Evolutionary conservation across 2,888 invertebrate species (phyloP), one percentile per base, ranked within the genome.

Genomic region (Macrosiphum euphorbiae): DNA sequence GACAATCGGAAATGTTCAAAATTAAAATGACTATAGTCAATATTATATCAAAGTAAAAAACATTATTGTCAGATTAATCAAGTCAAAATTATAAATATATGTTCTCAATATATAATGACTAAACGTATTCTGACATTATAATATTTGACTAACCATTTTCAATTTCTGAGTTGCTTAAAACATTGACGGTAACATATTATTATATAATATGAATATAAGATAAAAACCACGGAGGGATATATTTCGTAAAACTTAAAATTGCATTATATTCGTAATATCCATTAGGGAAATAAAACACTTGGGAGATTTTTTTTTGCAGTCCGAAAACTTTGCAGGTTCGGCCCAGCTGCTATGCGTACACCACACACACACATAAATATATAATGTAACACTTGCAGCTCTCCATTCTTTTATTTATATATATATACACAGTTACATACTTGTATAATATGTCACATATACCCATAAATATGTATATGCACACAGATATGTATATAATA

Each of bases 321-420:
- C 78, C 78, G 35, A 78, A 78, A 78, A 78, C 78, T 78, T 78
- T 78, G 55, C 55, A 55, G 78, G 78, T 78, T 78, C 35, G 78
- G 20, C 78, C 86, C 28, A 86, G 47, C 86, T 47, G 86, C 44
- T 20, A 5, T 28, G 28, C 28, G 13, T 41, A 89, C 89, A 44
- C 44, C 28, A 88, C 35, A 55, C 52, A 52, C 35, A 24, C 44
- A 7, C 87, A 20, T 55, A 55, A 20, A 4, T 7, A 41, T 85
- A 85, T 47, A 86, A 44, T 84, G 8, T 61, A 85, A n/a, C n/a
- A 61, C 47, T 86, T 86, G n/a, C 87, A n/a, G n/a, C n/a, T 88
- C 50, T 50, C n/a, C 10, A 85, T 44, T 85, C 44, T 85, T 85
- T 85, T 85, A 44, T 44, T 85, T 44, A 44, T 85, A 11, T 85